phyloP scores from a whole-genome alignment of 2,113 vertebrate genomes.

The Ceyx cyanopectus region DNA sequence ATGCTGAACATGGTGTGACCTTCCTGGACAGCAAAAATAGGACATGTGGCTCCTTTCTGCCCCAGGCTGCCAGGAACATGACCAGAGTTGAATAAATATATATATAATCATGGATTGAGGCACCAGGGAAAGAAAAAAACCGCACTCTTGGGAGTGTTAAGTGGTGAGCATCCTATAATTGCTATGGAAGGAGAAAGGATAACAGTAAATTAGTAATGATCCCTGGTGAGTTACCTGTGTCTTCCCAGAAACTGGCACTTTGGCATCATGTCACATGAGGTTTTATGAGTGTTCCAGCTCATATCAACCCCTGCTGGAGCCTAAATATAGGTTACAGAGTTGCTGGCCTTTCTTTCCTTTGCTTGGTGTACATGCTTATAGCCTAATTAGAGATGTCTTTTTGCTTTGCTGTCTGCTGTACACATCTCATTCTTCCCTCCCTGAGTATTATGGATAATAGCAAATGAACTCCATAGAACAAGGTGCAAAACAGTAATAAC shows the following conservation, averaged over 20 bases:
- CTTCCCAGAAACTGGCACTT: not conserved
- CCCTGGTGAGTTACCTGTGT: not conserved
- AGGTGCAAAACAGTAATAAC: not conserved
- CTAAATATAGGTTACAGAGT: not conserved
- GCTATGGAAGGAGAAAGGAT: not conserved
- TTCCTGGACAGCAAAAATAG: not conserved
- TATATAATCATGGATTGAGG: not conserved
- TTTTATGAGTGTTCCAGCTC: not conserved
- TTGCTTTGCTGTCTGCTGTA: not conserved
- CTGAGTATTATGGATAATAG: not conserved
- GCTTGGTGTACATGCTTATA: not conserved
- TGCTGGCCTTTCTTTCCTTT: not conserved
- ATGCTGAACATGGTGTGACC: not conserved
- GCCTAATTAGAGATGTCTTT: not conserved
- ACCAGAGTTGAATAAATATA: fast-evolving
- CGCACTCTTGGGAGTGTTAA: not conserved
- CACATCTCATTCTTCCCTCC: not conserved
- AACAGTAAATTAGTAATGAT: not conserved
- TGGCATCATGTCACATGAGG: not conserved
- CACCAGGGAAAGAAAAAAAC: not conserved
- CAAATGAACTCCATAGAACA: not conserved
- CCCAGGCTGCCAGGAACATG: not conserved
- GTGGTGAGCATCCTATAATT: not conserved
- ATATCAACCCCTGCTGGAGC: not conserved
- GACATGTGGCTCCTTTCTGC: not conserved